These are phyloP conservation scores for Aquatica leii DNA, from an alignment of 2,888 invertebrate genomes.

Conservation along the genomic window DNA sequence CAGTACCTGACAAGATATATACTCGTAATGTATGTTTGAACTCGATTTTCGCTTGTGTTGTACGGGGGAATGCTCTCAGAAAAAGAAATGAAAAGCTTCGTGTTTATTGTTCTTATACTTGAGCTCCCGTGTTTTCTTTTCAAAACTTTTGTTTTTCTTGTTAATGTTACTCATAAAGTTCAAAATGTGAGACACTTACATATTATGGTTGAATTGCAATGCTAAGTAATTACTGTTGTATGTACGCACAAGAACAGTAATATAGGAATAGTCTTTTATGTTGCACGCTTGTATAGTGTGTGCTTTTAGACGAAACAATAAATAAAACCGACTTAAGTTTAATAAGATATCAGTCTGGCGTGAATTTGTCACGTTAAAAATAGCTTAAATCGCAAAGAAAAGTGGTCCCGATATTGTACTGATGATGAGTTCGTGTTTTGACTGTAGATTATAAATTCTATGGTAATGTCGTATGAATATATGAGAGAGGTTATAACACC, in stretches of 20 bases:
- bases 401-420: conserved; percentile 6
- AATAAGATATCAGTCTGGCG: no score
- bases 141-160: conserved; percentile 15
- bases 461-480: no score
- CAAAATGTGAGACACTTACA: neutral
- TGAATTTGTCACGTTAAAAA: neutral
- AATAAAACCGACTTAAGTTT: no score
- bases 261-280: no score
- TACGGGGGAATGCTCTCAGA: neutral
- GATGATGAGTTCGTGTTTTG: conserved; percentile 17
- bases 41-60: conserved; percentile 14
- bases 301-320: no score
- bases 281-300: no score
- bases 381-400: neutral
- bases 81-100: conserved; percentile 19
- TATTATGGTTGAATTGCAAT: conserved; percentile 1
- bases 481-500: neutral
- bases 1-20: conserved; percentile 8
- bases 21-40: conserved; percentile 7
- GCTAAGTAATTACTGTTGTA: neutral
- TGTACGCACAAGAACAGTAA: neutral
- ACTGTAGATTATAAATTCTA: no score
- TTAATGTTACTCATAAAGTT: conserved; percentile 16
- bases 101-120: conserved; percentile 20
- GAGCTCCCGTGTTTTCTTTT: conserved; percentile 17